Evolutionary conservation across 2,888 invertebrate species (phyloP).

Genomic region (Lissonota sp.): DNA sequence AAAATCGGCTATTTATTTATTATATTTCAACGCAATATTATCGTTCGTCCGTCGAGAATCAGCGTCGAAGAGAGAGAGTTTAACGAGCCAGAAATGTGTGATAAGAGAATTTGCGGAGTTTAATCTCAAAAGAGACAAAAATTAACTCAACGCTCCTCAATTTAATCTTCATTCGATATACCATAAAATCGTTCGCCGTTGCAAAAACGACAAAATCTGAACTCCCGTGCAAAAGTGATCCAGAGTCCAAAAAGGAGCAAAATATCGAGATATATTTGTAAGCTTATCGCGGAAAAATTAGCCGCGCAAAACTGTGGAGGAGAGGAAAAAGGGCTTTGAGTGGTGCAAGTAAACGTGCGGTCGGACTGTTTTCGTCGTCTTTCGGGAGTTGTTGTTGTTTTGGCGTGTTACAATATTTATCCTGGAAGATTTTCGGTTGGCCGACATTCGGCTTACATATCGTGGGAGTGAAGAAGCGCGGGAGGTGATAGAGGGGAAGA

Average conservation of each 20-base stretch:
- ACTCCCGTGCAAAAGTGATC: too few relatives aligned
- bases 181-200: not conserved
- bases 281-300: not conserved
- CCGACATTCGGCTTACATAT: slow-evolving; percentile 25
- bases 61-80: not conserved
- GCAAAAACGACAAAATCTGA: not conserved
- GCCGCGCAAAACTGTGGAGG: too few relatives aligned
- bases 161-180: not conserved
- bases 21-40: too few relatives aligned
- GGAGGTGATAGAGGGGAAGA: slow-evolving; percentile 76
- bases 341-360: too few relatives aligned
- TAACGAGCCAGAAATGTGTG: not conserved
- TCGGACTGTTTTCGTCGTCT: too few relatives aligned
- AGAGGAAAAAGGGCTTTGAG: too few relatives aligned
- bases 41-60: too few relatives aligned
- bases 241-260: too few relatives aligned
- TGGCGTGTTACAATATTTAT: not conserved
- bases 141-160: too few relatives aligned
- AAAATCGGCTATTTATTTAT: not conserved
- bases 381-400: too few relatives aligned
- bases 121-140: too few relatives aligned
- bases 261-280: too few relatives aligned
- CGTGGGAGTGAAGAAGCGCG: slow-evolving; percentile 70
- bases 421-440: not conserved
- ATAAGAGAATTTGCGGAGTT: not conserved